Evolutionary conservation across 2,113 vertebrate genomes (phyloP).

Genomic region (Pristiophorus japonicus): DNA sequence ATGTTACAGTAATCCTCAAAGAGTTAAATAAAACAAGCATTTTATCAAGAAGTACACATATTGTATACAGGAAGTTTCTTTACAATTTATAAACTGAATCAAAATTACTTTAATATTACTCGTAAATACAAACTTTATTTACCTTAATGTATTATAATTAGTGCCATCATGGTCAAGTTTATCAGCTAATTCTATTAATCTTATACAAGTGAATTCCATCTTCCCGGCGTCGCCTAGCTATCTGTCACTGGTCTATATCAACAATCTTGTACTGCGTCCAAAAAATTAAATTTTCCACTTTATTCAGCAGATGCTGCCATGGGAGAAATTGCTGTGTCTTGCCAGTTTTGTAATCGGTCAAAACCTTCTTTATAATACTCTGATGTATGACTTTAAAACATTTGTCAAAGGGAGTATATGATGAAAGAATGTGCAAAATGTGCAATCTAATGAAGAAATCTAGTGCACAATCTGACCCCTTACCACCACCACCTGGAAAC

Average conservation of each 20-base stretch:
- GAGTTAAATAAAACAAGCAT: not conserved
- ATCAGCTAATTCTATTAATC: constrained; percentile 28
- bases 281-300: constrained; percentile 1
- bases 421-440: constrained; percentile 25
- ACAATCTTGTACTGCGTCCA: not conserved
- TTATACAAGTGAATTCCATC: not conserved
- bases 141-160: constrained; percentile 22
- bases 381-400: not conserved
- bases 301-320: constrained; percentile 4
- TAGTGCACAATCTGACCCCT: not conserved
- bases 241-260: not conserved
- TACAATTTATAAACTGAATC: not conserved
- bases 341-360: not conserved
- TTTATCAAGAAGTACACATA: not conserved
- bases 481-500: constrained; percentile 13
- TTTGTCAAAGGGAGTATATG: not conserved
- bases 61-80: not conserved
- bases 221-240: not conserved
- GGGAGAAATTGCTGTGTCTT: not conserved
- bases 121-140: not conserved
- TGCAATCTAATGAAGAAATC: not conserved
- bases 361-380: not conserved
- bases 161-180: constrained; percentile 21
- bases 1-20: not conserved
- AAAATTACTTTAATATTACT: not conserved